Conservation (phyloP, 2,113 vertebrate genomes). For the Melospiza melodia region DNA sequence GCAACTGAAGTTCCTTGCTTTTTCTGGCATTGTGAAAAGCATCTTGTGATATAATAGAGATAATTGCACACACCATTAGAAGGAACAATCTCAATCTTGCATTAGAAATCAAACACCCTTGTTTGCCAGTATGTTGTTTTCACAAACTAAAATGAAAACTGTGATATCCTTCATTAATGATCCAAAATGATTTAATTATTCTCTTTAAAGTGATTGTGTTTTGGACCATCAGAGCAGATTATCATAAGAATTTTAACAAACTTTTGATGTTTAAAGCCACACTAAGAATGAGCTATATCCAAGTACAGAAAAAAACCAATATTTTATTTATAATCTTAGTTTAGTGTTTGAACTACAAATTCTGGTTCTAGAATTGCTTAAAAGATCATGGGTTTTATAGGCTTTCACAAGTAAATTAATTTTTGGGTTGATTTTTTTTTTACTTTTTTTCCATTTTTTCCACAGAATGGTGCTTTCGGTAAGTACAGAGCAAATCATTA, state of each 20-base stretch:
- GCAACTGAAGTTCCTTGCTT: not conserved
- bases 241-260: conserved; percentile 14
- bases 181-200: not conserved
- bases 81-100: not conserved
- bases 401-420: conserved; percentile 90
- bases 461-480: conserved; percentile 80
- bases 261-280: conserved; percentile 58
- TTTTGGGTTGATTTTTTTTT: conserved; percentile 33
- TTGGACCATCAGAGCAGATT: conserved; percentile 18
- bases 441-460: conserved; percentile 71
- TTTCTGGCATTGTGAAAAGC: not conserved
- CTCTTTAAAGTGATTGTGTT: not conserved
- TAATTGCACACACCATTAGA: not conserved
- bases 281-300: conserved; percentile 76
- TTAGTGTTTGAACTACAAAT: conserved; percentile 98
- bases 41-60: not conserved
- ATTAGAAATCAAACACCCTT: not conserved
- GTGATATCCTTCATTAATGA: conserved; percentile 27
- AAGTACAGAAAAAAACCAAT: conserved; percentile 89
- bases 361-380: conserved; percentile 91
- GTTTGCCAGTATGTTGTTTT: not conserved
- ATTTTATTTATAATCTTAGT: conserved; percentile 98
- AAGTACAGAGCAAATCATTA: conserved; percentile 87
- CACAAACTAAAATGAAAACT: not conserved
- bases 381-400: conserved; percentile 89